Base-by-base conservation (phyloP, 2,888 invertebrate genomes). In the Cancer borealis region DNA sequence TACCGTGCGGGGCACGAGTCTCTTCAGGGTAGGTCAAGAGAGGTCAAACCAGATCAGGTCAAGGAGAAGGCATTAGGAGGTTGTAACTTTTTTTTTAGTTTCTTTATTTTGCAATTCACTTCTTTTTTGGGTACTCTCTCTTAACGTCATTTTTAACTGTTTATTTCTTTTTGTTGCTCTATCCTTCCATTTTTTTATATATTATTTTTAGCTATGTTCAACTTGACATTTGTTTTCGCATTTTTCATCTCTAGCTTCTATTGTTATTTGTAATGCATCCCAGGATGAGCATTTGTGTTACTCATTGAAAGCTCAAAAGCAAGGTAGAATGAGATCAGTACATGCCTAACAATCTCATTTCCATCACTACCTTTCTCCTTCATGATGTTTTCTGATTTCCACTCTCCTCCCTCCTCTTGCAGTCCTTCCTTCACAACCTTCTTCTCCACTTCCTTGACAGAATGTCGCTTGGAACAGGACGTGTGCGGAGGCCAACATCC, bases 401-500 rank as follows among this genome's bases (percentile, higher is more conserved):
- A 46, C 12, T 21, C 21, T 21, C 5, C 66, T 14, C 66, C 26
- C 3, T 79, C 10, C 30, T 30, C 79, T 30, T 21, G 3, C 30
- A 79, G n/a, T 66, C 21, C 79, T 79, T 30, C 79, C 30, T 8
- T 30, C 79, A 30, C 79, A 6, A 3, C 10, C 30, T 30, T 10
- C 30, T 12, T 30, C 12, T 14, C 0, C 49, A 92, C 10, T 10
- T 21, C 10, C 17, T 45, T 66, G 54, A 3, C 91, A 94, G 94
- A 97, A 97, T 0, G 97, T 99, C 95, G 98, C 98, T 0, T 96
- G 96, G 79, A 97, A 97, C 93, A 97, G 99, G 88, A 98, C 98
- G 0, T 99, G 99, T 96, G 97, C 97, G 92, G 97, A 97, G 95
- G 99, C 99, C 0, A 97, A 97, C 0, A 98, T 99, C 95, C 97